Conservation (phyloP, 2,888 invertebrate genomes). For the Tuta absoluta region DNA sequence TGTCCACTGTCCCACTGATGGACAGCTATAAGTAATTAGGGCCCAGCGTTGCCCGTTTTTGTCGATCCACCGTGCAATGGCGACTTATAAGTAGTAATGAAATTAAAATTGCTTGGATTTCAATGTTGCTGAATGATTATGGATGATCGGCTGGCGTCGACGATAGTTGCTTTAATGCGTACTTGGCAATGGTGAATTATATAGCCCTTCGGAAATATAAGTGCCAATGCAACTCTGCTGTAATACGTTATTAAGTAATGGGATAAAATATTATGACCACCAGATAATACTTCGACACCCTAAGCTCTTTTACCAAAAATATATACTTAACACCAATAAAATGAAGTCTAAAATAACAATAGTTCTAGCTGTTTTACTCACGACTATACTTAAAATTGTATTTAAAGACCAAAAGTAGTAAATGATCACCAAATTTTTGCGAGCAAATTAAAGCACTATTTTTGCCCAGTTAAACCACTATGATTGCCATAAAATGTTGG, state of each 20-base stretch:
- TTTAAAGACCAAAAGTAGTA: too few relatives aligned
- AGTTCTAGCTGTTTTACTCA: too few relatives aligned
- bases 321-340: too few relatives aligned
- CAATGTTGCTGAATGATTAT: constrained; percentile 37
- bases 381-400: too few relatives aligned
- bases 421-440: too few relatives aligned
- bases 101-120: constrained; percentile 45
- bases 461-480: too few relatives aligned
- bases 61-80: constrained; percentile 32
- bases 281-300: too few relatives aligned
- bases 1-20: constrained; percentile 52
- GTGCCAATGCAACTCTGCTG: not conserved
- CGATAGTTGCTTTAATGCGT: constrained; percentile 8
- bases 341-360: too few relatives aligned
- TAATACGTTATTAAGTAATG: constrained; percentile 13
- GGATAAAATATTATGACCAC: too few relatives aligned
- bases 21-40: constrained; percentile 57
- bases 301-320: too few relatives aligned
- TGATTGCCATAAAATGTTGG: too few relatives aligned
- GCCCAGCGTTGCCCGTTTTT: constrained; percentile 50
- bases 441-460: too few relatives aligned
- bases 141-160: constrained; percentile 25
- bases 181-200: constrained; percentile 15
- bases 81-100: constrained; percentile 41
- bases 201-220: constrained; percentile 7